phyloP scores from a whole-genome alignment of 2,888 invertebrate genomes.

The Clivina fossor region DNA sequence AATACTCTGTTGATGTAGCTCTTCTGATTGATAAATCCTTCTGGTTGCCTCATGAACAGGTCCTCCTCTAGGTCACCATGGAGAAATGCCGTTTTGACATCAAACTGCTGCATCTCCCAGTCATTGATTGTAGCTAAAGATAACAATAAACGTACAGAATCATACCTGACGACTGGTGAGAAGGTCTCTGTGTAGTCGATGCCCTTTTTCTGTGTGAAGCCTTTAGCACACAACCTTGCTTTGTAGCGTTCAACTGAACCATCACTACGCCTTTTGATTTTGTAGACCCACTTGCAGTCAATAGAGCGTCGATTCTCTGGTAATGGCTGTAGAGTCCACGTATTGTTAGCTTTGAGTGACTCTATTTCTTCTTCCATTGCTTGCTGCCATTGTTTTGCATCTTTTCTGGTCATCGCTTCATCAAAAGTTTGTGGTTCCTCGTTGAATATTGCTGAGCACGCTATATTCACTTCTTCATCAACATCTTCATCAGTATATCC shows the following conservation, averaged over 20 bases:
- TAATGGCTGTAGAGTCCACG: constrained; percentile 36
- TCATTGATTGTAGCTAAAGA: constrained; percentile 31
- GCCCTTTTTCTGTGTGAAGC: constrained; percentile 38
- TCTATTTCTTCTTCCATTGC: constrained; percentile 38
- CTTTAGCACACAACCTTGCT: constrained; percentile 38
- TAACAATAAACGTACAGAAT: constrained; percentile 38
- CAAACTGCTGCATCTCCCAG: constrained; percentile 19
- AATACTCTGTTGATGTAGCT: constrained; percentile 25
- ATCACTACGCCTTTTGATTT: constrained; percentile 29
- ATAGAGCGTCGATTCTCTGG: constrained; percentile 33
- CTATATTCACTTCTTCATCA: no score
- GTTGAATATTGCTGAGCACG: neutral
- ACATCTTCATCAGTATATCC: no score
- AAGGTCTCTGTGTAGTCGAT: constrained; percentile 42
- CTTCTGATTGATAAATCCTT: constrained; percentile 25
- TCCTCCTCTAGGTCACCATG: constrained; percentile 30
- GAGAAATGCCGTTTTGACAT: constrained; percentile 31
- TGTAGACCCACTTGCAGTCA: constrained; percentile 37
- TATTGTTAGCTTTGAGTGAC: constrained; percentile 26
- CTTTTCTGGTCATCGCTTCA: constrained; percentile 36
- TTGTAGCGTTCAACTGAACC: constrained; percentile 36
- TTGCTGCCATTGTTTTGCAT: constrained; percentile 34
- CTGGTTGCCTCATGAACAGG: constrained; percentile 25
- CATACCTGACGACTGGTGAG: constrained; percentile 40
- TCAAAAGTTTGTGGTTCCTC: constrained; percentile 34